Evolutionary conservation across 2,888 invertebrate genomes (phyloP).

Genomic region (Nephrotoma guestfalica): DNA sequence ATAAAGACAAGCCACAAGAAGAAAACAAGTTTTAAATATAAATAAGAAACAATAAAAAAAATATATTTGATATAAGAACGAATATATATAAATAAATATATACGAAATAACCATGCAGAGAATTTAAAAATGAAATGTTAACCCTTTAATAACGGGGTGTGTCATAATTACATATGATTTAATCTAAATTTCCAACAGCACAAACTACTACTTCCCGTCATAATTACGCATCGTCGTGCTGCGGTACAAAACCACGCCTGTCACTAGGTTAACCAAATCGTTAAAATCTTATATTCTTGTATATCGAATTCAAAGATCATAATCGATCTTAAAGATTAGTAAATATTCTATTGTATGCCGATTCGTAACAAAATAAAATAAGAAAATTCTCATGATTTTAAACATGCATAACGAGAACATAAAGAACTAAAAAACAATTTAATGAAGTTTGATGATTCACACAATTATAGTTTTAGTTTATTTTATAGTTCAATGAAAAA

Average conservation of each 20-base stretch:
- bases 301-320: not conserved
- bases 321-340: not conserved
- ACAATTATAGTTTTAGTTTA: not conserved
- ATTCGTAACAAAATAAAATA: not conserved
- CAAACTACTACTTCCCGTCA: not conserved
- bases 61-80: not conserved
- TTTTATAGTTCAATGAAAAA: not conserved
- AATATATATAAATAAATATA: not conserved
- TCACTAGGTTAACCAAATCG: not conserved
- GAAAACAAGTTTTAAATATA: not conserved
- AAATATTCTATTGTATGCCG: not conserved
- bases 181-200: not conserved
- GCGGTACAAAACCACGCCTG: not conserved
- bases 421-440: not conserved
- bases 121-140: not conserved
- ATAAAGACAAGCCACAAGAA: not conserved
- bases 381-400: not conserved
- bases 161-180: not conserved
- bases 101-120: not conserved
- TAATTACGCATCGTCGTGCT: not conserved
- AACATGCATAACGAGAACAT: not conserved
- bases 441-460: not conserved
- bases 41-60: not conserved
- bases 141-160: not conserved
- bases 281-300: not conserved